A percentile compares a stretch with the other conserved stretches of the same genome.
phyloP scores from a whole-genome alignment of 2,888 invertebrate species.

The Ectropis crepuscularia region DNA sequence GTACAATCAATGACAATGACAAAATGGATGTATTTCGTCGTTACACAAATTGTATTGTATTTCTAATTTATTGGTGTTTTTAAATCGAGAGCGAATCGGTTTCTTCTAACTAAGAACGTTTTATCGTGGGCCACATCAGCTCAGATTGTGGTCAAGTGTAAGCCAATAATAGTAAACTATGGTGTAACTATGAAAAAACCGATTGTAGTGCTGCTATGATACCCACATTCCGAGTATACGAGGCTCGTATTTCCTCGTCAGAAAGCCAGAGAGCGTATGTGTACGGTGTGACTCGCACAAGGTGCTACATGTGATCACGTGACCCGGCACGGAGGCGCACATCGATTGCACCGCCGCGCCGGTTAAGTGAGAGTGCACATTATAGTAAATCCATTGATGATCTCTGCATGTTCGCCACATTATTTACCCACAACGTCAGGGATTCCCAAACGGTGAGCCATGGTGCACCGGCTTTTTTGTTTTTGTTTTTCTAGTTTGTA shows the following conservation, averaged over 20 bases:
- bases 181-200: background rate
- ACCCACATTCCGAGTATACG: background rate
- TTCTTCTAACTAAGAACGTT: too few relatives aligned
- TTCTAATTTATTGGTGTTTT: too few relatives aligned
- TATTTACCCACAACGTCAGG: conserved; percentile 28
- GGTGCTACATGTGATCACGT: conserved; percentile 25
- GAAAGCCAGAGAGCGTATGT: conserved; percentile 22
- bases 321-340: conserved; percentile 47
- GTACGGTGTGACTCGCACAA: conserved; percentile 24
- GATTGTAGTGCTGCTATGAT: too few relatives aligned
- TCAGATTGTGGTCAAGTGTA: background rate
- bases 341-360: conserved; percentile 37
- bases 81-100: too few relatives aligned
- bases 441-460: too few relatives aligned
- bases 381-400: conserved; percentile 51
- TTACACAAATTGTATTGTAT: too few relatives aligned
- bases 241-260: conserved; percentile 1
- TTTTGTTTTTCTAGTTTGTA: too few relatives aligned
- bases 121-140: too few relatives aligned
- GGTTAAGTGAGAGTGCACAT: conserved; percentile 55
- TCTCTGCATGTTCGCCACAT: conserved; percentile 39
- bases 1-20: too few relatives aligned
- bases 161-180: background rate
- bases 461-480: too few relatives aligned
- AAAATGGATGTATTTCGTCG: too few relatives aligned